phyloP scores from a whole-genome alignment of 2,113 vertebrate species.

The Machaerirhynchus nigripectus region DNA sequence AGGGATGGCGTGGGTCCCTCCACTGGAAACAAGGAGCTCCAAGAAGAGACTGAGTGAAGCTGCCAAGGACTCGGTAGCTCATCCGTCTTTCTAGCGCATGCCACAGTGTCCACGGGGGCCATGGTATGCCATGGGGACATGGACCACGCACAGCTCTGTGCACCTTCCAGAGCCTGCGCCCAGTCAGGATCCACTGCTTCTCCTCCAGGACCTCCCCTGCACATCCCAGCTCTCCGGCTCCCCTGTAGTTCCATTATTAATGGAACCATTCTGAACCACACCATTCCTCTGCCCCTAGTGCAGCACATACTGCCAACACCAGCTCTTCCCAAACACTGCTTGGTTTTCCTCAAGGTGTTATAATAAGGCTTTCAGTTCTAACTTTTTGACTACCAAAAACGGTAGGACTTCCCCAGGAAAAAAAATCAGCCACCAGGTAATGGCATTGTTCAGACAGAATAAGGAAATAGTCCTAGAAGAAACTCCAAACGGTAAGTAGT shows the following conservation, averaged over 20 bases:
- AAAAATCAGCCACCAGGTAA: not conserved
- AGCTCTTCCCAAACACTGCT: not conserved
- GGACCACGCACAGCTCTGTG: rapidly evolving
- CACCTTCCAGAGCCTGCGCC: not conserved
- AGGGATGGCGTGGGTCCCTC: not conserved
- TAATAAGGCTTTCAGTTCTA: not conserved
- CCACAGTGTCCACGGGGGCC: not conserved
- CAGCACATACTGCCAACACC: not conserved
- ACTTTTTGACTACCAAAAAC: not conserved
- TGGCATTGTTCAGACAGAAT: not conserved
- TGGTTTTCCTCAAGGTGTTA: not conserved
- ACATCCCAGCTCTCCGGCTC: not conserved
- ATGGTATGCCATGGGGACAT: too few species aligned
- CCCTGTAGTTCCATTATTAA: rapidly evolving
- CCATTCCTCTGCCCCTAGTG: rapidly evolving
- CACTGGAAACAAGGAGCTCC: not conserved
- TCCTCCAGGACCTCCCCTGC: not conserved
- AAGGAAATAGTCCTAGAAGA: not conserved
- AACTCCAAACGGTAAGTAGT: not conserved
- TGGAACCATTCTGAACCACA: not conserved
- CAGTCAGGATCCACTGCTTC: not conserved
- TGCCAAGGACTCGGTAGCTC: not conserved
- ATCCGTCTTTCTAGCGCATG: not conserved
- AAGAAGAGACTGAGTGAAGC: not conserved
- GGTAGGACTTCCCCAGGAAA: not conserved